Conservation (phyloP, 2,797 vertebrate genomes). For the Gorsachius magnificus region DNA sequence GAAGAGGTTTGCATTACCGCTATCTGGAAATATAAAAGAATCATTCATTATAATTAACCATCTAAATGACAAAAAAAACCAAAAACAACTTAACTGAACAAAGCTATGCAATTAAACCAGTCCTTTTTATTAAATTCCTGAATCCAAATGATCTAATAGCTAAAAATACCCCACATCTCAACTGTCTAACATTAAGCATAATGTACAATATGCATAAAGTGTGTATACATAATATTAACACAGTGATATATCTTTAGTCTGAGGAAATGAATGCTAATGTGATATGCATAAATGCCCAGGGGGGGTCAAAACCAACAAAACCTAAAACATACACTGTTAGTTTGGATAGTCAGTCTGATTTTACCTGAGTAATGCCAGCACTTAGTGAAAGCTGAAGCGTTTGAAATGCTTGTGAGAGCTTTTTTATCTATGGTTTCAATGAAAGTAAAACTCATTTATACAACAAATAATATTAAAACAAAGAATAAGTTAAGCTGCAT, state of each 20-base stretch:
- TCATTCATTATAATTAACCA: neutral
- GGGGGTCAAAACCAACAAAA: neutral
- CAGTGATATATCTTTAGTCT: neutral
- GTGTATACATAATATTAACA: neutral
- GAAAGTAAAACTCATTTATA: neutral
- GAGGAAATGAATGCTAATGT: neutral
- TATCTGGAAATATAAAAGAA: neutral
- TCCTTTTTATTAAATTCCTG: neutral
- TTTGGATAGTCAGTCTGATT: neutral
- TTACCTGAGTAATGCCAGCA: neutral
- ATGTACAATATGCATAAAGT: neutral
- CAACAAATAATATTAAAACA: neutral
- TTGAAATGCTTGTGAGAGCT: neutral
- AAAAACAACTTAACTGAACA: neutral
- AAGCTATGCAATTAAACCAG: neutral
- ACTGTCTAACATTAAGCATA: neutral
- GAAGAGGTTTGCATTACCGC: neutral
- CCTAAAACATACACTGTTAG: neutral
- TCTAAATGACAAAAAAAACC: neutral
- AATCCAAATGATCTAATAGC: neutral
- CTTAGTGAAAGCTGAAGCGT: neutral
- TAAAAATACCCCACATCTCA: accelerated
- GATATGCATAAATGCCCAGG: neutral
- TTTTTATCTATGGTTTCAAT: neutral
- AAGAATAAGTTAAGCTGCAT: neutral